Conservation (phyloP, 2,113 vertebrate genomes). For the Pachycephala philippinensis region DNA sequence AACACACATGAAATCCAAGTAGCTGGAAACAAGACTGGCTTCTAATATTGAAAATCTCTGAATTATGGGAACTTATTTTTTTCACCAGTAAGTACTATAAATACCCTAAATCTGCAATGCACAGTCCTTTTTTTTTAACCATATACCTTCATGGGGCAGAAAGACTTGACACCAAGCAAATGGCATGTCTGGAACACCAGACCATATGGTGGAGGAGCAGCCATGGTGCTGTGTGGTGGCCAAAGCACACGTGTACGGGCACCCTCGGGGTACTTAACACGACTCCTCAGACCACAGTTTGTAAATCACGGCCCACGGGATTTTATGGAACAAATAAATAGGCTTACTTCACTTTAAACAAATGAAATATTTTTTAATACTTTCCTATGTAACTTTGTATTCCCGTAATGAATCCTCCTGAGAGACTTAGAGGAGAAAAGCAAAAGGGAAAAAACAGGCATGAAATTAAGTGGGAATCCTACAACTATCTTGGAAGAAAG, state of each 20-base stretch:
- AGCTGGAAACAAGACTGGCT: not conserved
- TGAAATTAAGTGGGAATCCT: not conserved
- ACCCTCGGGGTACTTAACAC: not conserved
- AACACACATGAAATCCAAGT: not conserved
- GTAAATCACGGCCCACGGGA: not conserved
- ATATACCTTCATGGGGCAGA: not conserved
- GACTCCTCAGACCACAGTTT: not conserved
- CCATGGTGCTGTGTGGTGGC: accelerated
- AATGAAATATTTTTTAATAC: not conserved
- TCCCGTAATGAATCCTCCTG: not conserved
- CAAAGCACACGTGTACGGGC: not conserved
- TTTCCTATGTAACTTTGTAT: not conserved
- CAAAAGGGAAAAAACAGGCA: not conserved
- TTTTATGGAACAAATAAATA: not conserved
- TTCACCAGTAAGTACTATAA: not conserved
- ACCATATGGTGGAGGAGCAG: accelerated
- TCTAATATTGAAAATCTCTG: not conserved
- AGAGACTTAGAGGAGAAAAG: not conserved
- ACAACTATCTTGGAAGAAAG: not conserved
- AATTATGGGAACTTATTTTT: not conserved
- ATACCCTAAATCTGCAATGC: not conserved
- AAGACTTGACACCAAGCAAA: not conserved
- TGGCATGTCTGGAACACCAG: not conserved
- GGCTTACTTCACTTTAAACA: not conserved
- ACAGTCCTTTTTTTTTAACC: not conserved